A percentile compares a stretch with the other conserved stretches of the same genome.
Evolutionary conservation across 2,888 invertebrate species (phyloP).

Genomic region (Drosophila niveifrons): DNA sequence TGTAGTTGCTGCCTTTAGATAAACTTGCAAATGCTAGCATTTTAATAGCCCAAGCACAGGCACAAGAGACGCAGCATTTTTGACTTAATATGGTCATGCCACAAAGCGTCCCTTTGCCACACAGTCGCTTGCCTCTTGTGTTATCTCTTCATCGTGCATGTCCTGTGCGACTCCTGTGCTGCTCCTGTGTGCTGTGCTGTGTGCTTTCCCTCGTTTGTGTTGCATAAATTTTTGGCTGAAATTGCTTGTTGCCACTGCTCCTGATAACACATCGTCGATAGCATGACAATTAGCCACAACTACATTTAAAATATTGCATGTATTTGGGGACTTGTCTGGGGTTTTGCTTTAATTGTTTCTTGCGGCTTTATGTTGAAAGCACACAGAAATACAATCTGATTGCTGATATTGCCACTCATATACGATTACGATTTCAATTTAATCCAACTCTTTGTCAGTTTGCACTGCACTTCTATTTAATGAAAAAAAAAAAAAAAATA

Average conservation of each 20-base stretch:
- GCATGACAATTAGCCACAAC: slow-evolving; percentile 77
- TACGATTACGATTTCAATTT: background rate
- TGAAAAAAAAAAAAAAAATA: slow-evolving; percentile 59
- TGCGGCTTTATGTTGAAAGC: slow-evolving; percentile 65
- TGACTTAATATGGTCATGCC: slow-evolving; percentile 66
- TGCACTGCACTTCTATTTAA: slow-evolving; percentile 67
- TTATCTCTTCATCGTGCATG: slow-evolving; percentile 51
- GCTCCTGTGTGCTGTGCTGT: slow-evolving; percentile 17
- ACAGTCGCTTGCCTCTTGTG: slow-evolving; percentile 1
- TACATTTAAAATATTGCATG: slow-evolving; percentile 58
- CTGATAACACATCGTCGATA: slow-evolving; percentile 74
- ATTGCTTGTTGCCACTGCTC: slow-evolving; percentile 64
- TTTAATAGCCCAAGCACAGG: slow-evolving; percentile 66
- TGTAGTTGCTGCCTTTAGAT: slow-evolving; percentile 54
- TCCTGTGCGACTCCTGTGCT: slow-evolving; percentile 29
- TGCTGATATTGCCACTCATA: slow-evolving; percentile 47
- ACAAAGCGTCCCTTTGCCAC: slow-evolving; percentile 7
- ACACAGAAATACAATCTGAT: slow-evolving; percentile 63
- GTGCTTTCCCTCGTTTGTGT: slow-evolving; percentile 43
- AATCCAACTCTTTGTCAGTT: slow-evolving; percentile 29
- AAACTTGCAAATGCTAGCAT: slow-evolving; percentile 82
- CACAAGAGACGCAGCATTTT: slow-evolving; percentile 63
- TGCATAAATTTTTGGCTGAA: slow-evolving; percentile 69
- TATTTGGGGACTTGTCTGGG: slow-evolving; percentile 25
- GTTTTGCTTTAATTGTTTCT: slow-evolving; percentile 70